phyloP scores from a whole-genome alignment of 1,140 invertebrate species.

The Subanguina moxae region DNA sequence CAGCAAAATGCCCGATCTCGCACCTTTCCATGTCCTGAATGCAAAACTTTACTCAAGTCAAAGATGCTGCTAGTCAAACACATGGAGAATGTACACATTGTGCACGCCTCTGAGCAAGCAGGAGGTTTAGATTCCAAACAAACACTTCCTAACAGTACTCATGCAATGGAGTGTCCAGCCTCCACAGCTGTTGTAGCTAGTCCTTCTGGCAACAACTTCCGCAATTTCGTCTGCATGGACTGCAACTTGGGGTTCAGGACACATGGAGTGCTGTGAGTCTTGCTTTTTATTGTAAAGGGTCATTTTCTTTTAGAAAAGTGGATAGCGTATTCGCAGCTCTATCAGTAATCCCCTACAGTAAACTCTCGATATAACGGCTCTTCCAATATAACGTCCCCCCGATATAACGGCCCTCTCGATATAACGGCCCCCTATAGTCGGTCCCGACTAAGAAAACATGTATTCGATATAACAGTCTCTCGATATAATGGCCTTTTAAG shows the following conservation, averaged over 20 bases:
- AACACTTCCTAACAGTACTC: not conserved
- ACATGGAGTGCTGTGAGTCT: slow-evolving; percentile 74
- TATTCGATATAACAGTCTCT: too few species aligned
- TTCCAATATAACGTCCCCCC: too few species aligned
- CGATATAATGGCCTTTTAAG: too few species aligned
- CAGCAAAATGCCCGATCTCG: slow-evolving; percentile 34
- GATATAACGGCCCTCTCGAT: too few species aligned
- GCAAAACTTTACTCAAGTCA: slow-evolving; percentile 23
- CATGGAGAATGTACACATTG: slow-evolving; percentile 34
- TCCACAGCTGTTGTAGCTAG: not conserved
- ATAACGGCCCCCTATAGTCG: too few species aligned
- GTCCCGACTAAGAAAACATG: too few species aligned
- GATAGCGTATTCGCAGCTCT: too few species aligned
- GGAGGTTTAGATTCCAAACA: too few species aligned
- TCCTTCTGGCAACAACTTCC: slow-evolving; percentile 12
- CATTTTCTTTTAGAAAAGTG: too few species aligned
- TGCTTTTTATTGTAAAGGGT: too few species aligned
- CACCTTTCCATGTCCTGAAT: slow-evolving; percentile 45
- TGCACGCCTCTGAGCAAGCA: not conserved
- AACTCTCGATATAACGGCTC: too few species aligned
- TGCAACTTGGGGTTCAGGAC: slow-evolving; percentile 93
- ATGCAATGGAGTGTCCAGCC: not conserved
- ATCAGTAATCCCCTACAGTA: too few species aligned
- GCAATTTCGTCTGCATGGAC: slow-evolving; percentile 69
- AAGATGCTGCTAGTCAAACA: slow-evolving; percentile 43